Base-by-base conservation (phyloP, 2,888 invertebrate genomes). In the Mylabris sibirica region DNA sequence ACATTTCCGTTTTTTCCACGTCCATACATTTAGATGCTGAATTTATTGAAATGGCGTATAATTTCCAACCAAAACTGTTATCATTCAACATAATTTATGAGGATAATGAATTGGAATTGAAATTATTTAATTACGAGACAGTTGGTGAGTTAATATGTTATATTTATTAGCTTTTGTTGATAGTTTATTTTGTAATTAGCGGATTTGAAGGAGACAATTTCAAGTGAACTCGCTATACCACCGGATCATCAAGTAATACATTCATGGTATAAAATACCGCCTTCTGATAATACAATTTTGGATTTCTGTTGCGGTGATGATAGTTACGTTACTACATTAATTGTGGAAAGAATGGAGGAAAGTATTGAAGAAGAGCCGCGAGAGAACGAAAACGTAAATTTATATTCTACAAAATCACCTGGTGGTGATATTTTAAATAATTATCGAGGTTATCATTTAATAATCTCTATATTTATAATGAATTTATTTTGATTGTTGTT, bases 221-320 rank as follows among this genome's bases (percentile, higher is more conserved):
- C 65, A 22, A 63, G 59, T 24, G 60, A 65, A n/a, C 72, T 75
- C 38, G 64, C 72, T 20, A 72, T 79, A 26, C 71, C 74, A 14
- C 69, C 71, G 11, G 30, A 70, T 17, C 67, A 73, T 63, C 79
- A 79, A 69, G 24, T 73, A 14, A 74, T 79, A 17, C 57, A 67
- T 24, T 76, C 75, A 35, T 78, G 77, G 77, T 59, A 64, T 53
- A 67, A 49, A 9, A 17, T 14, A n/a, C 79, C 79, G 11, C 60
- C 66, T 26, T 35, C 62, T 66, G 75, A 77, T 69, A 59, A 71
- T 12, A 69, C 57, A 8, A 73, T 75, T 66, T 70, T 78, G 44
- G 68, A 73, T 59, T 30, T 20, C 14, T 77, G 75, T 62, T 65
- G 38, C 59, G 17, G 38, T 14, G 60, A 67, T 63, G 60, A 67